Percentiles rank a stretch among this genome's conserved stretches.
These are phyloP conservation scores for Sturnira hondurensis DNA, from an alignment of 2,113 vertebrate genomes.

Conservation along the genomic window DNA sequence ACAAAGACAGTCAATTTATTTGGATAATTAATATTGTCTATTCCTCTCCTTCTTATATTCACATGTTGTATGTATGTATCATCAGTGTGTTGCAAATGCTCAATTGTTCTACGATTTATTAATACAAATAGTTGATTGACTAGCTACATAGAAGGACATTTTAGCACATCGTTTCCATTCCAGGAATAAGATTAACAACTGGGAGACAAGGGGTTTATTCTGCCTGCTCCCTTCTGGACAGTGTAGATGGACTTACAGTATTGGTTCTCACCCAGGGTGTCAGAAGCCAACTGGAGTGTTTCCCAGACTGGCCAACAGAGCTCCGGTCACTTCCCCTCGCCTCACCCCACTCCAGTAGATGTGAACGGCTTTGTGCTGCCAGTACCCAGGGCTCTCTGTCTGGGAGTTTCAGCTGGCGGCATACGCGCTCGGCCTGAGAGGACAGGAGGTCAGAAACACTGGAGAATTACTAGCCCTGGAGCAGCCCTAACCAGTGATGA, in stretches of 20 bases:
- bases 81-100: background rate
- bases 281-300: background rate
- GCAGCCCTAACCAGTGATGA: background rate
- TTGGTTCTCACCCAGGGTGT: background rate
- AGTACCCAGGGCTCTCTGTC: background rate
- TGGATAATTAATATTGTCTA: background rate
- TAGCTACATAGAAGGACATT: background rate
- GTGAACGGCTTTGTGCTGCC: background rate
- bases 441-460: background rate
- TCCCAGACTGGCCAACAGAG: background rate
- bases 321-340: background rate
- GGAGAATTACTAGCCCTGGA: background rate
- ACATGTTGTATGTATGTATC: background rate
- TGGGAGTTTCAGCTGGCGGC: background rate
- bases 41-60: background rate
- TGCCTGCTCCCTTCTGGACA: background rate
- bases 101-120: background rate
- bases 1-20: background rate
- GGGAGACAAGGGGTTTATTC: background rate
- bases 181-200: background rate
- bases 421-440: background rate
- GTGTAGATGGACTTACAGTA: background rate
- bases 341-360: background rate
- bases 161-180: background rate
- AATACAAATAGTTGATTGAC: background rate